phyloP scores from a whole-genome alignment of 2,888 invertebrate genomes.

The Eupsilia transversa region DNA sequence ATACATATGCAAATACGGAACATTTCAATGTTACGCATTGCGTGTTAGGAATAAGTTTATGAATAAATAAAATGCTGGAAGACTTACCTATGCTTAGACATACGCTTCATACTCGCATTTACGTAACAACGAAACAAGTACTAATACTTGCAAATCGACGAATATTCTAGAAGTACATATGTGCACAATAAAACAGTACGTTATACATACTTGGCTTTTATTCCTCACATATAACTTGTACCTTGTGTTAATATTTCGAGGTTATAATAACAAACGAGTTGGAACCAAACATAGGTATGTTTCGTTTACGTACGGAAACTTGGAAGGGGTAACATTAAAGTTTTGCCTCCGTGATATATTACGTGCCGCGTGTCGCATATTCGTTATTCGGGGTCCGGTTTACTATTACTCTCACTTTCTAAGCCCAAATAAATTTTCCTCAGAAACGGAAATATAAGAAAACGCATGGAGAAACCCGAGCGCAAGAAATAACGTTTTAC shows the following conservation, averaged over 20 bases:
- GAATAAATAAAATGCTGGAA: constrained; percentile 71
- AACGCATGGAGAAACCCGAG: constrained; percentile 69
- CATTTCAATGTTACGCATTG: constrained; percentile 73
- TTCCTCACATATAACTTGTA: constrained; percentile 42
- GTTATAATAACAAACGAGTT: constrained; percentile 56
- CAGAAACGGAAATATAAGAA: constrained; percentile 79
- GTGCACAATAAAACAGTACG: constrained; percentile 55
- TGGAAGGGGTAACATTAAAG: constrained; percentile 76
- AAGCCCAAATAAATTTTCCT: constrained; percentile 80
- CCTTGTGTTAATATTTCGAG: constrained; percentile 54
- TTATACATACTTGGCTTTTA: constrained; percentile 46
- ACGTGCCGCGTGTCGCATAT: constrained; percentile 79
- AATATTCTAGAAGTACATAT: constrained; percentile 44
- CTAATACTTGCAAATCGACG: constrained; percentile 46
- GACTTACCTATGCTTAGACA: constrained; percentile 61
- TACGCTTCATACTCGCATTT: constrained; percentile 54
- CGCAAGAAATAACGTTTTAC: constrained; percentile 69
- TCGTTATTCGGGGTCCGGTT: constrained; percentile 76
- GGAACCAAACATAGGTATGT: constrained; percentile 63
- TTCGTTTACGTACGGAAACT: constrained; percentile 62
- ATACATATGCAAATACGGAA: constrained; percentile 75
- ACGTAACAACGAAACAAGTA: constrained; percentile 44
- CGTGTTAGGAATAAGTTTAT: constrained; percentile 72
- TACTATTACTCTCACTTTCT: constrained; percentile 78
- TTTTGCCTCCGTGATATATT: constrained; percentile 80